These are phyloP conservation scores for Neodiprion fabricii DNA, from an alignment of 1,140 invertebrate species.

Conservation along the genomic window DNA sequence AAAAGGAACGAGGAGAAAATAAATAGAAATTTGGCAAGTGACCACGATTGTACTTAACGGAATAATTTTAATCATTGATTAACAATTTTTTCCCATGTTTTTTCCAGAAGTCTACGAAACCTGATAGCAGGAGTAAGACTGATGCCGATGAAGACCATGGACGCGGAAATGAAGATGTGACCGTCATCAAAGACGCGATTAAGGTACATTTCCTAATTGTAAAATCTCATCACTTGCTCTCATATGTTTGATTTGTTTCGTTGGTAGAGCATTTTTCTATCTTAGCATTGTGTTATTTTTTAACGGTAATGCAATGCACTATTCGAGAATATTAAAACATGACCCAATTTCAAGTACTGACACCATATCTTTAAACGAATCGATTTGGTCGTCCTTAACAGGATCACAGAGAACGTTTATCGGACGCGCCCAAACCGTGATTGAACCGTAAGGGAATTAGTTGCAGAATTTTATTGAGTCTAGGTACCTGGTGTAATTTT, in stretches of 20 bases:
- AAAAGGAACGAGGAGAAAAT: slow-evolving; percentile 42
- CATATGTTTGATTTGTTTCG: slow-evolving; percentile 8
- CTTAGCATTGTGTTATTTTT: slow-evolving; percentile 16
- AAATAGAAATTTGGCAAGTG: slow-evolving; percentile 9
- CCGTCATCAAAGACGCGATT: slow-evolving; percentile 21
- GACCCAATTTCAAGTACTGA: not conserved
- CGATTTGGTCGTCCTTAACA: not conserved
- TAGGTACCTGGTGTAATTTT: not conserved
- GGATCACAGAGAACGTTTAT: slow-evolving; percentile 5
- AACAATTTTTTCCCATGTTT: too few species aligned
- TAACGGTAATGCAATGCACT: slow-evolving; percentile 9
- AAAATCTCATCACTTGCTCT: not conserved
- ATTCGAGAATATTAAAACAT: not conserved
- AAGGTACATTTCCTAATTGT: slow-evolving; percentile 12
- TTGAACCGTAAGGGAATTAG: not conserved
- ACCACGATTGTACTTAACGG: not conserved
- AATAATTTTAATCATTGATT: too few species aligned
- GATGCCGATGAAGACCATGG: not conserved
- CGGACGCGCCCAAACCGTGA: not conserved
- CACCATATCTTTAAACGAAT: not conserved
- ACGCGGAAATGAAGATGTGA: slow-evolving; percentile 19
- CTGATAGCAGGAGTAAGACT: not conserved
- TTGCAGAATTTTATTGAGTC: not conserved
- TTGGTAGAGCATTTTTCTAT: not conserved
- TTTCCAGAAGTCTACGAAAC: not conserved